Base-by-base conservation (phyloP, 2,113 vertebrate genomes). In the Hydropotes inermis region DNA sequence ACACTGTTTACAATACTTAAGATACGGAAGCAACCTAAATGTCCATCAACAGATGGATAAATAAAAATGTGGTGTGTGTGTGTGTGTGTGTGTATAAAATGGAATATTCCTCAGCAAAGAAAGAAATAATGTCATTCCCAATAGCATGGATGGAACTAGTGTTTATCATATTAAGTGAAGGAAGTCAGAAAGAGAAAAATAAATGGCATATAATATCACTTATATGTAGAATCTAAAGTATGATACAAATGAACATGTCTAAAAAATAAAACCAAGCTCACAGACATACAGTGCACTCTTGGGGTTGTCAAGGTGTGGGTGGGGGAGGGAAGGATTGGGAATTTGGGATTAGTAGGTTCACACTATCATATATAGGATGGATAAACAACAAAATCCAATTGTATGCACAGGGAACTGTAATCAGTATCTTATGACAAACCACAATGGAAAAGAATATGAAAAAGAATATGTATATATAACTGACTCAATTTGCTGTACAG, bases 291-390 rank as follows among this genome's bases (percentile, higher is more conserved):
- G 16, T 9, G 7, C 76, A 79, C 15, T 33, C 30, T 81, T 21
- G 47, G 1, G 3, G 30, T 33, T 50, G 28, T 19, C 9, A 52
- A 12, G 30, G 47, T 3, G 5, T 5, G 5, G 28, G 2, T 11
- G 2, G 47, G 76, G 16, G 9, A 81, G 17, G 30, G 47, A 81
- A 52, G 2, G 16, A 33, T 33, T 81, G 28, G 45, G 78, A 81
- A 33, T 3, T 81, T 12, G 78, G 16, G 9, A 81, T 81, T 21
- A 33, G 78, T 19, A 50, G 47, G 52, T 81, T 5, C 28, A 50
- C 50, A 33, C 17, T 52, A 7, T 52, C 30, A 33, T 21, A 21
- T 33, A 50, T 52, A 21, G 47, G 16, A 33, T 52, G 16, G 45
- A 81, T 33, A 50, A 21, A 52, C 16, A 81, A 4, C 9, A 81